phyloP scores from a whole-genome alignment of 2,888 invertebrate species.

The Selenia dentaria region DNA sequence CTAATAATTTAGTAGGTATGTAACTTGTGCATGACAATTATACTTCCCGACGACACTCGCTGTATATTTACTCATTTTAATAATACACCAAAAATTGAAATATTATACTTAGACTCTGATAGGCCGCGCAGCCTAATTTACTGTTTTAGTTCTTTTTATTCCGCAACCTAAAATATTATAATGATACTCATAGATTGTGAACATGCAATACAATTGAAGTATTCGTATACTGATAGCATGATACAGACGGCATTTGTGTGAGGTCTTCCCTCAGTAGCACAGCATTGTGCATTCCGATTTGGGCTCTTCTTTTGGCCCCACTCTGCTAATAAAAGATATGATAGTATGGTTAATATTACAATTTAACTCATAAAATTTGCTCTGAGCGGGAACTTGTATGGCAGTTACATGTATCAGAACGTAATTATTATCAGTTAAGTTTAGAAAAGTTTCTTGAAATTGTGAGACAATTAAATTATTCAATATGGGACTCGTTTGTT shows the following conservation, averaged over 20 bases:
- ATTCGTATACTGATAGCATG: conserved; percentile 22
- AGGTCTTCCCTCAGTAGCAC: conserved; percentile 71
- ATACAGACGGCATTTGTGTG: conserved; percentile 68
- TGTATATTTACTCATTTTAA: background rate
- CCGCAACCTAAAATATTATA: too few species aligned
- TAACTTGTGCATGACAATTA: conserved; percentile 11
- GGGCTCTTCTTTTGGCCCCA: conserved; percentile 37
- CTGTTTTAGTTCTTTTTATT: too few species aligned
- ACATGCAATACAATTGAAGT: background rate
- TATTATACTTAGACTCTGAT: background rate
- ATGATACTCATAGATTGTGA: background rate
- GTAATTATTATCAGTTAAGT: too few species aligned
- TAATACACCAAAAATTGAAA: conserved; percentile 4
- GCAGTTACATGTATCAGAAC: too few species aligned
- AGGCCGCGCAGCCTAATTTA: too few species aligned
- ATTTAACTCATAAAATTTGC: too few species aligned
- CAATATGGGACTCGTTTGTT: too few species aligned
- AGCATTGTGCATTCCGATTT: conserved; percentile 83
- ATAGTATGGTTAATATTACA: too few species aligned
- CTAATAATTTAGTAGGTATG: conserved; percentile 21
- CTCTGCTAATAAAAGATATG: too few species aligned
- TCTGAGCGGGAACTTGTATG: too few species aligned
- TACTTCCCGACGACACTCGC: conserved; percentile 14
- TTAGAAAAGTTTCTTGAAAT: too few species aligned
- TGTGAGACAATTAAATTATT: too few species aligned